Conservation (phyloP, 2,113 vertebrate species). For the Mesembrinibis cayennensis region DNA sequence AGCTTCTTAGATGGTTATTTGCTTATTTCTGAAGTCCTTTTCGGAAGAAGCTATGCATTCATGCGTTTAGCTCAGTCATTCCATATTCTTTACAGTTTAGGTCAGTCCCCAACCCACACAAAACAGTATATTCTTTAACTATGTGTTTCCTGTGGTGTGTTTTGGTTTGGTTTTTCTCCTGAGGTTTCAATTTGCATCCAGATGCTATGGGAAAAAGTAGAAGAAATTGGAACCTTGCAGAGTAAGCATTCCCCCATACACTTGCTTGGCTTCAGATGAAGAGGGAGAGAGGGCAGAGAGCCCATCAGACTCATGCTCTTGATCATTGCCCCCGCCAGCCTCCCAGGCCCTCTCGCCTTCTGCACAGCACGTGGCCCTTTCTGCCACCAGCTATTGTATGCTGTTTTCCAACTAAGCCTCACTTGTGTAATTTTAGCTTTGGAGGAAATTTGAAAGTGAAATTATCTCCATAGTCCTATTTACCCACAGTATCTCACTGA, state of each 20-base stretch:
- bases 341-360: background rate
- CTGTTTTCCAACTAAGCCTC: background rate
- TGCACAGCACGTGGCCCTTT: background rate
- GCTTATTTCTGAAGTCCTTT: background rate
- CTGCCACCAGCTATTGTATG: background rate
- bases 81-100: background rate
- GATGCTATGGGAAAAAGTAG: background rate
- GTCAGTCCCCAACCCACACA: background rate
- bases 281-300: background rate
- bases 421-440: slow-evolving; percentile 42
- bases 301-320: too few species aligned
- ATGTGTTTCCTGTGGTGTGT: background rate
- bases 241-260: rapidly evolving
- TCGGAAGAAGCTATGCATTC: background rate
- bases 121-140: background rate
- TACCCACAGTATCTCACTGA: background rate
- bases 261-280: background rate
- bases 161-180: background rate
- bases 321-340: background rate
- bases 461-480: background rate
- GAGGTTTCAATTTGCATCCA: background rate
- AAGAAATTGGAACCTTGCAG: background rate
- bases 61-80: background rate
- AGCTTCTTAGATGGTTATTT: too few species aligned
- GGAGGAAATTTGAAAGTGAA: slow-evolving; percentile 37